Base-by-base conservation (phyloP, 2,797 vertebrate species). In the Chloroceryle inda region DNA sequence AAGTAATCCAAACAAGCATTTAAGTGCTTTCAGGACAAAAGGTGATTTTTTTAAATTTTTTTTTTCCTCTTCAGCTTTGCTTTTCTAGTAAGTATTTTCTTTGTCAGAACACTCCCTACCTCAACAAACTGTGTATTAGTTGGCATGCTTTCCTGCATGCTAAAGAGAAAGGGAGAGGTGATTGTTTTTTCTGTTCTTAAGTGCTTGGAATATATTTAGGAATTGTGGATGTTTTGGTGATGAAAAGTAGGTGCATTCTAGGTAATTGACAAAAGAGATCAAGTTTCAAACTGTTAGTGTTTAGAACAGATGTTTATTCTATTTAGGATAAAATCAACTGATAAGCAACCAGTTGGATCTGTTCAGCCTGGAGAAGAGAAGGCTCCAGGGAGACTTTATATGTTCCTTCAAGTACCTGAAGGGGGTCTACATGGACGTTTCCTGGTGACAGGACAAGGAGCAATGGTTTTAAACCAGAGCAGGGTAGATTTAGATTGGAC, bases 11-110 rank as follows among this genome's bases (percentile, higher is more conserved):
- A 88, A 62, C 35, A 31, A 26, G 37, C 19, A 45, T 47, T 59
- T 38, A 73, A 62, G 19, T 61, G 24, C 37, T 72, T 74, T 37
- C 64, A 52, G 29, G 29, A 73, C 40, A n/a, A 68, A 89, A 84
- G 5, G 14, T 37, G 37, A 10, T 31, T 37, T 72, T 59, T 59
- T 38, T 40, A 15, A 13, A 40, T 66, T 66, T 63, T 59, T n/a
- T 71, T 58, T 63, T 66, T 66, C 33, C 13, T 52, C 19, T 71
- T 75, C 26, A 59, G 44, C 22, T 77, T 80, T 73, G 38, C 29
- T 80, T 53, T 89, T 55, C 61, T 35, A 76, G 14, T 29, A 53
- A 35, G n/a, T 27, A 29, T 71, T 85, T 92, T 74, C 56, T 58
- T 38, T 64, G 49, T 24, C 56, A 83, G 56, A 82, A 81, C 47